Evolutionary conservation across 2,888 invertebrate species (phyloP), one percentile per base, ranked within the genome.

Genomic region (Pediacus dermestoides): DNA sequence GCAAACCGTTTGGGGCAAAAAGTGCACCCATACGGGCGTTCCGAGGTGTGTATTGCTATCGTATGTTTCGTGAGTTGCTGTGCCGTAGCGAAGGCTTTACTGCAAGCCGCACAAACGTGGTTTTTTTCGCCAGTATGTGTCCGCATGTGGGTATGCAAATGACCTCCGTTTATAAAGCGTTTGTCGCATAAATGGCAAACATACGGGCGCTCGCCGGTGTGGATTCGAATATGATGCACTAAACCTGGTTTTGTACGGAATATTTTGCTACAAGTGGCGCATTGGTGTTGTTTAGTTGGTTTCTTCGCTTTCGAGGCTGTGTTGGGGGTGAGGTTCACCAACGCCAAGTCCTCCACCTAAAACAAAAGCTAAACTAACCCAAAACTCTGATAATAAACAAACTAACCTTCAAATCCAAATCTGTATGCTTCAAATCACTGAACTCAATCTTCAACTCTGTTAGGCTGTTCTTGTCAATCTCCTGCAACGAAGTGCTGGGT

Each of bases 101-200:
- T 61, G 39, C 70, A 70, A 6, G 64, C 64, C 1, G 63, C 59
- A 50, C 70, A 70, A n/a, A 67, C 52, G 44, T 70, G 70, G 41
- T 69, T 69, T 44, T 70, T 70, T 40, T 70, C 70, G 2, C 70
- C 70, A 0, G 70, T 70, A 45, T 70, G 69, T 2, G 67, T 70
- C 37, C 68, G 51, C 70, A 70, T 69, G 42, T 70, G 70, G 0
- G 69, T 70, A 42, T 70, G 68, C 18, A 70, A 50, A 48, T 70
- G 70, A 0, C 70, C 70, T 2, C 70, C 69, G 38, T 70, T 70
- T 14, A 68, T 64, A 44, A 70, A 70, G 25, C 61, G 48, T 50
- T 70, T 70, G 41, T 68, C 66, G 37, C 70, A 70, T 18, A 70
- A 53, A 50, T 68, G 68, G 41, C 70, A 70, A 4, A 67, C 58